Conservation (phyloP, 2,113 vertebrate species). For the Aegithalos caudatus region DNA sequence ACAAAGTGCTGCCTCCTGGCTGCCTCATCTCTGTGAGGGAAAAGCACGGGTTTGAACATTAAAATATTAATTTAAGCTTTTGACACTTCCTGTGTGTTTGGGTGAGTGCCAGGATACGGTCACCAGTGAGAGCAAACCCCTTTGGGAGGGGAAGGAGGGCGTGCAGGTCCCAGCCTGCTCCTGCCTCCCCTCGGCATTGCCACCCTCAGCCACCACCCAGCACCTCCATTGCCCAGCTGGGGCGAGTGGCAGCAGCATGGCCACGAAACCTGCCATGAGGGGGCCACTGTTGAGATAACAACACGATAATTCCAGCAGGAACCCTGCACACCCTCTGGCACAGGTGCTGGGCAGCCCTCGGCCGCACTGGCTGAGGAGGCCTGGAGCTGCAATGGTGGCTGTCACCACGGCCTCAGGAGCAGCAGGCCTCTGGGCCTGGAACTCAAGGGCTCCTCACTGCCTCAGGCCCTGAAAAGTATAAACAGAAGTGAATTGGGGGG, state of each 20-base stretch:
- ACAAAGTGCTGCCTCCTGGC: fast-evolving
- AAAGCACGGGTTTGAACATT: fast-evolving
- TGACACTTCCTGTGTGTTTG: background rate
- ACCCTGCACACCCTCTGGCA: background rate
- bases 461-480: background rate
- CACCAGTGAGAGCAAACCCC: background rate
- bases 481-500: background rate
- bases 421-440: background rate
- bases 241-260: fast-evolving
- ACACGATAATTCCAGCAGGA: background rate
- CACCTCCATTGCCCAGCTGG: fast-evolving
- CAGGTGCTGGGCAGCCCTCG: background rate
- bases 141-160: fast-evolving
- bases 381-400: fast-evolving
- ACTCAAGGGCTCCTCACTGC: fast-evolving
- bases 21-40: background rate
- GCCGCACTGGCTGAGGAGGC: background rate
- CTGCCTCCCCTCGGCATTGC: fast-evolving
- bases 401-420: fast-evolving
- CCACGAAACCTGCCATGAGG: background rate
- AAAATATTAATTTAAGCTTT: background rate
- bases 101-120: background rate
- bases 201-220: fast-evolving
- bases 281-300: fast-evolving
- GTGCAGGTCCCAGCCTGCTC: fast-evolving